A percentile compares a stretch with the other conserved stretches of the same genome.
These are phyloP conservation scores for Urocyon cinereoargenteus DNA, from an alignment of 2,797 vertebrate genomes.

Conservation along the genomic window DNA sequence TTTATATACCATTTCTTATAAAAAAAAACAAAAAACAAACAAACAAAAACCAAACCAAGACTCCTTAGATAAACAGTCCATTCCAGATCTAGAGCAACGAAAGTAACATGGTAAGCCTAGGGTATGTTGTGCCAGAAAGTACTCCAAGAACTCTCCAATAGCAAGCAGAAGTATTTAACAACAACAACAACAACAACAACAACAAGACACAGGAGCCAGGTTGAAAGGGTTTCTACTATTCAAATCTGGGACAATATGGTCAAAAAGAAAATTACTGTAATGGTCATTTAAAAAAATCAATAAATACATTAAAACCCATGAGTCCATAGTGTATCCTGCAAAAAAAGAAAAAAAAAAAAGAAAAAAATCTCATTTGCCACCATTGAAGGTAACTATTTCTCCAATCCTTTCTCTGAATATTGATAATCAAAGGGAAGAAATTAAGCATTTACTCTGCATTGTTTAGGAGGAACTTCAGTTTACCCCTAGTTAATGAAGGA, in stretches of 20 bases:
- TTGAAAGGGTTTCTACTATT: neutral
- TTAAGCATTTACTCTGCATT: conserved; percentile 22
- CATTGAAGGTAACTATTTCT: neutral
- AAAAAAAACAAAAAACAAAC: too few species aligned
- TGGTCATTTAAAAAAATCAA: conserved; percentile 17
- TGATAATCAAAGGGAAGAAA: conserved; percentile 23
- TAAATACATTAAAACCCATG: neutral
- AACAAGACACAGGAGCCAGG: neutral
- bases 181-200: neutral
- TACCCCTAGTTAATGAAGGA: neutral
- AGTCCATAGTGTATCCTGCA: neutral
- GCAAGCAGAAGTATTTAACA: neutral
- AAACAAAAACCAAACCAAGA: conserved; percentile 22
- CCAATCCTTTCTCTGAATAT: conserved; percentile 29
- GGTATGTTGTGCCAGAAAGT: neutral
- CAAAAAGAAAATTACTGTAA: neutral
- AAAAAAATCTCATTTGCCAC: neutral
- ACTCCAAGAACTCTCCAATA: neutral
- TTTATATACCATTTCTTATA: conserved; percentile 25
- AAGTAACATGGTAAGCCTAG: conserved; percentile 1
- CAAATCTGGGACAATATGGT: neutral
- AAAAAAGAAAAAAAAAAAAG: neutral
- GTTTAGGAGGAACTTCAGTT: conserved; percentile 40
- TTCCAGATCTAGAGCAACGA: neutral
- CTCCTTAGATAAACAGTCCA: conserved; percentile 25